Evolutionary conservation across 1,140 invertebrate species (phyloP).

Genomic region (Caenorhabditis tropicalis): DNA sequence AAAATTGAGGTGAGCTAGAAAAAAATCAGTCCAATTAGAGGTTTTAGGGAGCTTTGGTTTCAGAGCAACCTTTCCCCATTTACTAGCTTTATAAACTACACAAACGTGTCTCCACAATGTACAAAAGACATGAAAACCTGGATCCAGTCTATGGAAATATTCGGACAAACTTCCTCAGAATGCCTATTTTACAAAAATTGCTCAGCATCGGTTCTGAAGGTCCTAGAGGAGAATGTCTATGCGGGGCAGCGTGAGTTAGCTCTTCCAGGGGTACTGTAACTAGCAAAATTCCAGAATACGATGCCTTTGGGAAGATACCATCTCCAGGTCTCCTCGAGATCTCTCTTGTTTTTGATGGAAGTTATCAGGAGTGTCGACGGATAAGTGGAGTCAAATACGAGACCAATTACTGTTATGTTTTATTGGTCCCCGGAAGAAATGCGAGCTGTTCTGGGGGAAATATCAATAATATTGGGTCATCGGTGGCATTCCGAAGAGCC

Average conservation of each 20-base stretch:
- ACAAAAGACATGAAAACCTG: slow-evolving; percentile 15
- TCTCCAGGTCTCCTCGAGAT: not conserved
- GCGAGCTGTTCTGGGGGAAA: not conserved
- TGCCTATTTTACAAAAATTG: not conserved
- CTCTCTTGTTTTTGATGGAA: not conserved
- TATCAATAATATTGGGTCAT: not conserved
- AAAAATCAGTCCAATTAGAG: not conserved
- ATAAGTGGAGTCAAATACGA: not conserved
- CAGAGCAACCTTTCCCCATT: not conserved
- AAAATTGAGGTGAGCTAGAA: not conserved
- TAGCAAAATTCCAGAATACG: not conserved
- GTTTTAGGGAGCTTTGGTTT: not conserved
- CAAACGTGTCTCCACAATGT: not conserved
- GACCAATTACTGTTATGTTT: not conserved
- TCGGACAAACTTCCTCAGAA: not conserved
- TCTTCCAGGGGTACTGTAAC: not conserved
- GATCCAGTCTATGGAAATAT: not conserved
- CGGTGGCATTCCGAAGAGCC: not conserved
- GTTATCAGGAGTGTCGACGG: not conserved
- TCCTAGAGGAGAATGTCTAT: not conserved
- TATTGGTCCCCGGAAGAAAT: not conserved
- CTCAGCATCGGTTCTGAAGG: not conserved
- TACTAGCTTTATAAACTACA: slow-evolving; percentile 8
- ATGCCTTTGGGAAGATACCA: not conserved
- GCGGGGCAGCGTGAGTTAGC: not conserved